These are phyloP conservation scores for Stenotaenia linearis DNA, from an alignment of 2,888 invertebrate genomes.

Conservation along the genomic window DNA sequence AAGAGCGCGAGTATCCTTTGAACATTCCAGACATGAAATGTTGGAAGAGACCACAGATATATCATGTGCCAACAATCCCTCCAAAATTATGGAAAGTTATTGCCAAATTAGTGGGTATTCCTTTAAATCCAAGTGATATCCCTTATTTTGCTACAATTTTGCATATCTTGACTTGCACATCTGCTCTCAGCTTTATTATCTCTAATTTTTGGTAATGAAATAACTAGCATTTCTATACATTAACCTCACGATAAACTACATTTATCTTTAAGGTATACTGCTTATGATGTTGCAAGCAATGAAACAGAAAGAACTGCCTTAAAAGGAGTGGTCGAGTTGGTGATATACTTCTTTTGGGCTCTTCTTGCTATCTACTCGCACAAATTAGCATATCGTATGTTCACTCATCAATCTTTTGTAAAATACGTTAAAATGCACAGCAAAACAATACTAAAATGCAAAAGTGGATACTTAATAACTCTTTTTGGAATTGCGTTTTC, in stretches of 20 bases:
- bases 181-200: constrained; percentile 32
- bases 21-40: neutral
- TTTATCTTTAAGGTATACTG: constrained; percentile 41
- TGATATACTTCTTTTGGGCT: constrained; percentile 46
- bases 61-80: constrained; percentile 40
- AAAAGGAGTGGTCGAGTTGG: constrained; percentile 44
- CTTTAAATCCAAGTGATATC: constrained; percentile 40
- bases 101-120: constrained; percentile 44
- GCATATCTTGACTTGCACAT: constrained; percentile 42
- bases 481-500: neutral
- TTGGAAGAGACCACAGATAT: neutral
- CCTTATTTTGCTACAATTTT: constrained; percentile 43
- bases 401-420: constrained; percentile 41
- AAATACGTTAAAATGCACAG: neutral
- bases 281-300: constrained; percentile 44
- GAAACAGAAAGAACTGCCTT: constrained; percentile 44
- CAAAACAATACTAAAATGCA: constrained; percentile 21
- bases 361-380: constrained; percentile 48
- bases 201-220: constrained; percentile 30
- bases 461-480: neutral
- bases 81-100: constrained; percentile 46
- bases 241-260: no score
- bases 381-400: constrained; percentile 46
- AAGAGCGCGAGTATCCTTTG: neutral
- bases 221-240: no score